Evolutionary conservation across 2,797 vertebrate genomes (phyloP).

Genomic region (Phoebastria nigripes): DNA sequence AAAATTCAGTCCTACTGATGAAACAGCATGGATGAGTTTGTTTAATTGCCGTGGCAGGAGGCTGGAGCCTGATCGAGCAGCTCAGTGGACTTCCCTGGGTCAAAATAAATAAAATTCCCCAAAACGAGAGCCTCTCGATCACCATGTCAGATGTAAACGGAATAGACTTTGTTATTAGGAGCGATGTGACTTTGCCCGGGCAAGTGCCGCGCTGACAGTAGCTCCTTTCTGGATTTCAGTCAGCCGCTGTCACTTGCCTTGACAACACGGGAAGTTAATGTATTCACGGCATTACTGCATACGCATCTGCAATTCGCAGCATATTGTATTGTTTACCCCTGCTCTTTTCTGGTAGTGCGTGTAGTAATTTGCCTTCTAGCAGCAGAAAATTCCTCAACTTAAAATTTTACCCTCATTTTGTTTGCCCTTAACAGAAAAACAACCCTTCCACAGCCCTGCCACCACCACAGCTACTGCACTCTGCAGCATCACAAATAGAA

Average conservation of each 20-base stretch:
- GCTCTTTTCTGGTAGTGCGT: slow-evolving; percentile 70
- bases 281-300: slow-evolving; percentile 72
- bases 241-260: slow-evolving; percentile 75
- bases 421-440: slow-evolving; percentile 64
- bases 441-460: slow-evolving; percentile 26
- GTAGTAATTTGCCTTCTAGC: slow-evolving; percentile 74
- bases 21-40: slow-evolving; percentile 3
- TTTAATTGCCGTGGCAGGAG: neutral
- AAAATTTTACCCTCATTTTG: slow-evolving; percentile 67
- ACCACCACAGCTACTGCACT: slow-evolving; percentile 1
- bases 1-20: neutral
- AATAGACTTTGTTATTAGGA: slow-evolving; percentile 76
- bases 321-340: slow-evolving; percentile 72
- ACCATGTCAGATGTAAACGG: slow-evolving; percentile 71
- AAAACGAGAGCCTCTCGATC: slow-evolving; percentile 23
- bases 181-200: slow-evolving; percentile 65
- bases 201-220: slow-evolving; percentile 60
- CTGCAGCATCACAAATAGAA: slow-evolving; percentile 34
- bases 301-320: slow-evolving; percentile 68
- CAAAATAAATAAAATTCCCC: slow-evolving; percentile 4
- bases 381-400: slow-evolving; percentile 73
- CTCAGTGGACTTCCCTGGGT: slow-evolving; percentile 4
- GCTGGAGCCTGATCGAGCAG: neutral
- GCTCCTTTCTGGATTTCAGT: slow-evolving; percentile 74
- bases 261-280: slow-evolving; percentile 73